A percentile compares a stretch with the other conserved stretches of the same genome.
Conservation (phyloP, 2,797 vertebrate species). For the Otolemur crassicaudatus region DNA sequence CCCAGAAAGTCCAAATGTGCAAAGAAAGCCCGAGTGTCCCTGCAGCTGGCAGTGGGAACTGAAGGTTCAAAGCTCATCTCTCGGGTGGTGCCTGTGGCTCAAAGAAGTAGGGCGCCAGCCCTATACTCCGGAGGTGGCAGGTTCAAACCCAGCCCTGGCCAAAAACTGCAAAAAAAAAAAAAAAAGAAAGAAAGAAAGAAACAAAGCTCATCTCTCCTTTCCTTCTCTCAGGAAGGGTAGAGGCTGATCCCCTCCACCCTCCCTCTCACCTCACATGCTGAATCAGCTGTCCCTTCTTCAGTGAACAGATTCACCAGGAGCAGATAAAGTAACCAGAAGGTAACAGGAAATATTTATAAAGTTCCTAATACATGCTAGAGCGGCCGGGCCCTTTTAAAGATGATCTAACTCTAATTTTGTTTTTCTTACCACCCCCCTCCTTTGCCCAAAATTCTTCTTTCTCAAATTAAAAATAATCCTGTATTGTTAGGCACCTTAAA, state of each 20-base stretch:
- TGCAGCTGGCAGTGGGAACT: neutral
- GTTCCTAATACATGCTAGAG: accelerated
- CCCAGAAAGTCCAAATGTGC: neutral
- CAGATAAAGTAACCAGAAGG: neutral
- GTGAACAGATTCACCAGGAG: neutral
- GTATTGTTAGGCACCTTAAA: conserved; percentile 14
- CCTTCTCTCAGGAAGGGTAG: neutral
- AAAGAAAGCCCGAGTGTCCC: neutral
- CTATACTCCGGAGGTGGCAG: too few species aligned
- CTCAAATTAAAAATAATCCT: conserved; percentile 50
- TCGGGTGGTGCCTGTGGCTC: too few species aligned
- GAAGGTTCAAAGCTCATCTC: neutral
- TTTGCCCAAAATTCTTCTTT: conserved; percentile 32
- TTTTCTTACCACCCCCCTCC: neutral
- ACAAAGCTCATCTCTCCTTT: neutral
- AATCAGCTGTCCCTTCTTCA: neutral
- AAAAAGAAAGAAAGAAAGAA: too few species aligned
- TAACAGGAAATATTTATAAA: too few species aligned
- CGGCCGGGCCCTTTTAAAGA: neutral
- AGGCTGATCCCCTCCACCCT: neutral
- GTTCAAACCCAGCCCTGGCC: too few species aligned
- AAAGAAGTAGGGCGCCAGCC: too few species aligned
- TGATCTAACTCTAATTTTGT: neutral
- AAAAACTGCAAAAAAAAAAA: too few species aligned
- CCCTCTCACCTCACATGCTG: neutral